A percentile compares a stretch with the other conserved stretches of the same genome.
phyloP scores from a whole-genome alignment of 2,888 invertebrate genomes.

The Steinernema carpocapsae region DNA sequence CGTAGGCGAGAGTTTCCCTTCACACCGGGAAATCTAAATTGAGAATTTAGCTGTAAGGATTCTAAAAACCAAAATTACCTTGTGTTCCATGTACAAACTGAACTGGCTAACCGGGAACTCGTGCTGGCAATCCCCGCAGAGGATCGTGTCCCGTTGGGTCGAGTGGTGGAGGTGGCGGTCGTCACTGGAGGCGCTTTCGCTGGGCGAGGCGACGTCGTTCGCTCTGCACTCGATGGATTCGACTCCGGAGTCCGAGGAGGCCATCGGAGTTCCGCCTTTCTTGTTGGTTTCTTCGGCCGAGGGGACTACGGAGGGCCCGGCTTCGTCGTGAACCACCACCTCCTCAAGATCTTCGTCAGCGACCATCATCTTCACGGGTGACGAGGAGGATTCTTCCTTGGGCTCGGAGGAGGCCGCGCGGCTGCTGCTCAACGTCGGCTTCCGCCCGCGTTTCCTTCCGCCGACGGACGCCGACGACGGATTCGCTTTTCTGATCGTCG shows the following conservation, averaged over 20 bases:
- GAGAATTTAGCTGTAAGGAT: not conserved
- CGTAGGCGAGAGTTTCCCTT: conserved; percentile 57
- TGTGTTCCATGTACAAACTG: conserved; percentile 65
- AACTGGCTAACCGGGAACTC: conserved; percentile 61
- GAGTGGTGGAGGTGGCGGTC: conserved; percentile 43
- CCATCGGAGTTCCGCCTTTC: conserved; percentile 53
- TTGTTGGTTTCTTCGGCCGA: conserved; percentile 32
- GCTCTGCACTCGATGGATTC: conserved; percentile 55
- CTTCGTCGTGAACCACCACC: conserved; percentile 29
- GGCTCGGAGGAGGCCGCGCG: conserved; percentile 29
- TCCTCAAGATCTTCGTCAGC: conserved; percentile 19
- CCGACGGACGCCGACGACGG: conserved; percentile 35
- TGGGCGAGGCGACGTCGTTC: conserved; percentile 43
- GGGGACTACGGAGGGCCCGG: conserved; percentile 9
- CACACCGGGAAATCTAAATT: conserved; percentile 53
- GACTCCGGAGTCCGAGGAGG: conserved; percentile 68
- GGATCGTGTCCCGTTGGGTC: conserved; percentile 49
- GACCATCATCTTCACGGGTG: conserved; percentile 23
- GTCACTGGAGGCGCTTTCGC: conserved; percentile 48
- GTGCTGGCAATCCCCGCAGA: conserved; percentile 65
- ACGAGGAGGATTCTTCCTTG: not conserved
- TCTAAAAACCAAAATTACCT: conserved; percentile 46
- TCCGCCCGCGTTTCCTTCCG: conserved; percentile 34
- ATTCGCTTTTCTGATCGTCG: conserved; percentile 30
- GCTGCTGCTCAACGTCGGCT: conserved; percentile 33